Percentiles rank a stretch among this genome's conserved stretches.
Conservation (phyloP, 2,888 invertebrate species). For the Hedychridium roseum region DNA sequence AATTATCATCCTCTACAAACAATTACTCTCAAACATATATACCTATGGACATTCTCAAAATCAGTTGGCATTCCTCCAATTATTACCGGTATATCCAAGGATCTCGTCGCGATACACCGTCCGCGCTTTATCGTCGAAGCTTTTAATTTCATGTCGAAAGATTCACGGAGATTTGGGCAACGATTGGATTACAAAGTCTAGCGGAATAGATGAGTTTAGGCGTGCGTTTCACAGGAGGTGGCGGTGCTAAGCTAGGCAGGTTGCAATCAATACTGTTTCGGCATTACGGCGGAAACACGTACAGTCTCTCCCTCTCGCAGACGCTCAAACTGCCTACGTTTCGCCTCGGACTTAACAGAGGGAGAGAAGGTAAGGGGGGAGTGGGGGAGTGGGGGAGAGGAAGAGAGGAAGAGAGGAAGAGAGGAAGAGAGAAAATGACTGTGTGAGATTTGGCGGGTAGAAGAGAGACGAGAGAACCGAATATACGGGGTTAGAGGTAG, state of each 20-base stretch:
- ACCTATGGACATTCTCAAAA: too few relatives aligned
- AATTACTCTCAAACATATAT: too few relatives aligned
- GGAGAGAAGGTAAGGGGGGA: constrained; percentile 24
- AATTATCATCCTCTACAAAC: too few relatives aligned
- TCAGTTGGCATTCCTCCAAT: too few relatives aligned
- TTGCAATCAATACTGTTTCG: constrained; percentile 64
- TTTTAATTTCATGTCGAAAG: too few relatives aligned
- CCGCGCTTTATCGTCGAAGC: too few relatives aligned
- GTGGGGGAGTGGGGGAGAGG: constrained; percentile 19
- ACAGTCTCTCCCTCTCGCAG: too few relatives aligned
- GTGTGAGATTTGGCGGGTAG: constrained; percentile 23
- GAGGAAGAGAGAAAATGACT: constrained; percentile 25
- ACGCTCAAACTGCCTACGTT: constrained; percentile 61
- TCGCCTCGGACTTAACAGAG: constrained; percentile 40
- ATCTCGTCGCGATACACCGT: too few relatives aligned
- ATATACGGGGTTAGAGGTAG: constrained; percentile 19
- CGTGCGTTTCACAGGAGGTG: constrained; percentile 40
- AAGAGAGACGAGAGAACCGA: constrained; percentile 19
- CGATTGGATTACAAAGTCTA: too few relatives aligned
- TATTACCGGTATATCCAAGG: too few relatives aligned
- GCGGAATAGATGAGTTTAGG: constrained; percentile 31
- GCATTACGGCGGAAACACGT: constrained; percentile 62
- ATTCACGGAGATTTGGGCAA: too few relatives aligned
- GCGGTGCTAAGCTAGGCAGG: constrained; percentile 52
- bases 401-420: constrained; percentile 27